Evolutionary conservation across 2,797 vertebrate genomes (phyloP).

Genomic region (Petrocephalus schoutedeni): DNA sequence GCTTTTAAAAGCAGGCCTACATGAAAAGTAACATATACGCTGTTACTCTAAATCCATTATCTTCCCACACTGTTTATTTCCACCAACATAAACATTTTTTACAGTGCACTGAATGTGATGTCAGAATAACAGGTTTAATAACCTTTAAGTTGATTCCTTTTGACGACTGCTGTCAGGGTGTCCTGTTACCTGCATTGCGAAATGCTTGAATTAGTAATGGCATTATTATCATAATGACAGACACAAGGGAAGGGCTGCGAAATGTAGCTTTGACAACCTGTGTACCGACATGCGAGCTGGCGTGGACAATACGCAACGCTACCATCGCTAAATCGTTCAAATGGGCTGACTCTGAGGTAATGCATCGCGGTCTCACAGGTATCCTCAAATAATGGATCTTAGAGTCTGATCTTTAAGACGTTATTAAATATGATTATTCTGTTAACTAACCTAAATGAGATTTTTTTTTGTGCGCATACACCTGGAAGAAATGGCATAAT

Average conservation of each 20-base stretch:
- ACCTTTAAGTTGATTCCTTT: slow-evolving; percentile 2
- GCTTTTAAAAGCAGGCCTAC: not conserved
- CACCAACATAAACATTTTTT: not conserved
- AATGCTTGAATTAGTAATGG: not conserved
- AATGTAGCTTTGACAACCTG: not conserved
- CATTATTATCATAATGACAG: not conserved
- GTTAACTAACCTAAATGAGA: slow-evolving; percentile 10
- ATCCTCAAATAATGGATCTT: slow-evolving; percentile 1
- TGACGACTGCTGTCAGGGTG: not conserved
- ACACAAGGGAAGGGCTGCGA: not conserved
- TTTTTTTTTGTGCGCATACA: not conserved
- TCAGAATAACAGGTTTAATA: not conserved
- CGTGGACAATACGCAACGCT: not conserved
- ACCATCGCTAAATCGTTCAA: not conserved
- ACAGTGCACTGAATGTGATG: not conserved
- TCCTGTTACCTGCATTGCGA: not conserved
- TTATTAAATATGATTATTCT: slow-evolving; percentile 16
- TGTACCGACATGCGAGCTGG: not conserved
- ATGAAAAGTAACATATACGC: not conserved
- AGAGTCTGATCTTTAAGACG: not conserved
- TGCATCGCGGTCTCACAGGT: not conserved
- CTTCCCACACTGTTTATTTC: not conserved
- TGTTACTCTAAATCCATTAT: not conserved
- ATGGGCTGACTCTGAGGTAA: slow-evolving; percentile 1
- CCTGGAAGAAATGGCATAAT: not conserved